Evolutionary conservation across 2,888 invertebrate species (phyloP).

Genomic region (Drosophila mayaguana): DNA sequence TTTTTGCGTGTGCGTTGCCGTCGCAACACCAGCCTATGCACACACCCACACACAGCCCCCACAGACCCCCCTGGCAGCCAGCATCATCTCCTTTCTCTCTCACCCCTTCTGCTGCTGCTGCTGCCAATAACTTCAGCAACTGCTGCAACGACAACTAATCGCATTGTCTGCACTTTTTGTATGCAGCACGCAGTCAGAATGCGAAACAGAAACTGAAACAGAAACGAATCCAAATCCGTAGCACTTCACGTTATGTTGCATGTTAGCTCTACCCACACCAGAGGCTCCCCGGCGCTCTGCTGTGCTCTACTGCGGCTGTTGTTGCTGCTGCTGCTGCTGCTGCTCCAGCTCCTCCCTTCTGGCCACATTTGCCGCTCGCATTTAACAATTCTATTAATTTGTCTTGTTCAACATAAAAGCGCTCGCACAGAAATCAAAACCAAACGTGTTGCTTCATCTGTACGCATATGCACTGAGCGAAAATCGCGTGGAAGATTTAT

Average conservation of each 20-base stretch:
- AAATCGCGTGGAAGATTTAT: no score
- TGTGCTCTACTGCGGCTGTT: no score
- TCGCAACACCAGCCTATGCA: constrained; percentile 24
- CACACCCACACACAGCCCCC: not conserved
- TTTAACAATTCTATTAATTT: constrained; percentile 81
- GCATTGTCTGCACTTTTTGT: constrained; percentile 82
- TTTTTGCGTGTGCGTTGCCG: constrained; percentile 74
- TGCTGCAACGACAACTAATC: constrained; percentile 75
- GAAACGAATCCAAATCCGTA: constrained; percentile 42
- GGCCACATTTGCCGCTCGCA: constrained; percentile 70
- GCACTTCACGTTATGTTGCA: constrained; percentile 26
- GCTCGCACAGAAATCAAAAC: constrained; percentile 47
- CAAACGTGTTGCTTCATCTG: constrained; percentile 33
- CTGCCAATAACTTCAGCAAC: constrained; percentile 71
- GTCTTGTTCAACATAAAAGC: constrained; percentile 74
- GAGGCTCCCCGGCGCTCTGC: not conserved
- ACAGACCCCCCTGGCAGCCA: not conserved
- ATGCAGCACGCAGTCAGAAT: constrained; percentile 78
- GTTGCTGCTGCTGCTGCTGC: not conserved
- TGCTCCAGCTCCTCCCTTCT: not conserved
- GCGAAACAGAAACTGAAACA: constrained; percentile 51
- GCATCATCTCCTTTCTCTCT: not conserved
- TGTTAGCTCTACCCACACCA: constrained; percentile 2
- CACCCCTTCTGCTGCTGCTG: constrained; percentile 11
- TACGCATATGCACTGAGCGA: not conserved